phyloP scores from a whole-genome alignment of 2,888 invertebrate species.

The Synanthedon tipuliformis region DNA sequence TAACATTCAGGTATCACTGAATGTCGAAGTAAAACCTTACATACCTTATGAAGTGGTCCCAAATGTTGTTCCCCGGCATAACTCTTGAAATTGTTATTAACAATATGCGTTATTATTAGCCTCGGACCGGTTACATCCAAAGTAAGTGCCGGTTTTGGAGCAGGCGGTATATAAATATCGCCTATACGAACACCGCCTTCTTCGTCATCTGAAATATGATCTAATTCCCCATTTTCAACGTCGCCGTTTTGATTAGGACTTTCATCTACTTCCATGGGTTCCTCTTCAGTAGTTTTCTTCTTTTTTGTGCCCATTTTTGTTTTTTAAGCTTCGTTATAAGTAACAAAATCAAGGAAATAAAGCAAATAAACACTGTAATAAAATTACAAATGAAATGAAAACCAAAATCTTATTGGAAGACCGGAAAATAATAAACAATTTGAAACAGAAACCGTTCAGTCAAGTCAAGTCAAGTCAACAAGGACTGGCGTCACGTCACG shows the following conservation, averaged over 20 bases:
- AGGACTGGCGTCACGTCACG: too few relatives aligned
- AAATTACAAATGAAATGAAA: too few relatives aligned
- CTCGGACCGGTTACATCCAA: conserved; percentile 83
- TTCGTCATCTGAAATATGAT: conserved; percentile 67
- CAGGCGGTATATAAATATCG: conserved; percentile 87
- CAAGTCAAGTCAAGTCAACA: too few relatives aligned
- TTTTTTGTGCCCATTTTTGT: conserved; percentile 23
- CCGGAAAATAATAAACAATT: too few relatives aligned
- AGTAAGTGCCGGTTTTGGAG: conserved; percentile 76
- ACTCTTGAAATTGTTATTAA: conserved; percentile 96
- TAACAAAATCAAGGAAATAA: too few relatives aligned
- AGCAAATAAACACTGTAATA: too few relatives aligned
- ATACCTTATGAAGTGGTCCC: conserved; percentile 96
- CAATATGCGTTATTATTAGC: conserved; percentile 90
- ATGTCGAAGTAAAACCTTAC: not conserved
- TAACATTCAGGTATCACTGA: not conserved
- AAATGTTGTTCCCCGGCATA: conserved; percentile 86
- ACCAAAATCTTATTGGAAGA: too few relatives aligned
- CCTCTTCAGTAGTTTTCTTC: conserved; percentile 27
- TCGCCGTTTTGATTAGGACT: conserved; percentile 12
- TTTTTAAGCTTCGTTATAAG: too few relatives aligned
- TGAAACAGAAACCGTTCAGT: too few relatives aligned
- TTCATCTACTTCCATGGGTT: conserved; percentile 54
- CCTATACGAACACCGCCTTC: conserved; percentile 81
- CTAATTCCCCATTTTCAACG: conserved; percentile 31